phyloP scores from a whole-genome alignment of 2,888 invertebrate genomes.

The Pyrochroa serraticornis region DNA sequence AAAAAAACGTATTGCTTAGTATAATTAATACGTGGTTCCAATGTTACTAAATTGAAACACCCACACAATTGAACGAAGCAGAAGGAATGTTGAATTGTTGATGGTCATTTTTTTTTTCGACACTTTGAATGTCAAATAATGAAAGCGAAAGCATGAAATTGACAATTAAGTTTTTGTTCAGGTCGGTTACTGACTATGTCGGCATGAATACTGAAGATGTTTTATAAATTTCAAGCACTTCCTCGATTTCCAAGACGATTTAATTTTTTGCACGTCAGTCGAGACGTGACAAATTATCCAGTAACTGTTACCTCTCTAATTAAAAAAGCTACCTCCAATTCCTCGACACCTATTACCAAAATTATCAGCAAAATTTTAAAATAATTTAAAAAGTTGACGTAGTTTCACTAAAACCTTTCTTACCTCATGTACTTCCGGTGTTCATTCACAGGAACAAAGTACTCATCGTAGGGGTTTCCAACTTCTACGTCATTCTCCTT shows the following conservation, averaged over 20 bases:
- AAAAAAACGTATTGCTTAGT: too few species aligned
- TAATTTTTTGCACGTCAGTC: constrained; percentile 5
- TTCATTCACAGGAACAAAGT: constrained; percentile 85
- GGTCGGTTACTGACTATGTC: background rate
- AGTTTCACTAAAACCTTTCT: constrained; percentile 36
- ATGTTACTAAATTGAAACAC: too few species aligned
- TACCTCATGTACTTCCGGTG: constrained; percentile 86
- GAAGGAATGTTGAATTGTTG: constrained; percentile 10
- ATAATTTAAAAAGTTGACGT: background rate
- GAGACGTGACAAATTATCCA: constrained; percentile 6
- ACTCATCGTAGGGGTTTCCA: constrained; percentile 79
- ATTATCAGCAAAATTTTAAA: background rate
- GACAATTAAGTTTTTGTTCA: constrained; percentile 9
- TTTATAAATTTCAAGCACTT: background rate
- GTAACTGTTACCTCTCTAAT: too few species aligned
- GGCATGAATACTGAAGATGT: constrained; percentile 12
- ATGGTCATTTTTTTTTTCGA: background rate
- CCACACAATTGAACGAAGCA: too few species aligned
- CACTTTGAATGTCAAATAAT: constrained; percentile 14
- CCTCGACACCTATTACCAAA: too few species aligned
- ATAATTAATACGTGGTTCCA: too few species aligned
- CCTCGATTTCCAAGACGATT: constrained; percentile 2
- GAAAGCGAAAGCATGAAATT: constrained; percentile 25
- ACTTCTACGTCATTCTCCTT: constrained; percentile 71
- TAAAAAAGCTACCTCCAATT: too few species aligned